Percentiles rank a stretch among this genome's conserved stretches.
Conservation (phyloP, 2,888 invertebrate species). For the Mythimna pallens region DNA sequence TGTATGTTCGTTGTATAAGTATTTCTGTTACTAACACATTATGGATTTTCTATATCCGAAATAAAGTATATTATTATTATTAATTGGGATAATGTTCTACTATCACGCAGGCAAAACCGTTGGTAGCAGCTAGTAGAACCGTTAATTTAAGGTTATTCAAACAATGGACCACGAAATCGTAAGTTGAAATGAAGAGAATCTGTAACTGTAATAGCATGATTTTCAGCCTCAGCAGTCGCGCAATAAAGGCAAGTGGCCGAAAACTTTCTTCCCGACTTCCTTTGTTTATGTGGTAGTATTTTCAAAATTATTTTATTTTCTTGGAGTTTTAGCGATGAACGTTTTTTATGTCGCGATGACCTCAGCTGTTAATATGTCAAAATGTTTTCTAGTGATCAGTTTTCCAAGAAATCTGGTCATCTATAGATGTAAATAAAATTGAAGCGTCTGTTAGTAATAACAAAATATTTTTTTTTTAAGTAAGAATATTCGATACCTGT, state of each 20-base stretch:
- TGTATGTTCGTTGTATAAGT: too few species aligned
- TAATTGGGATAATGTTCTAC: too few species aligned
- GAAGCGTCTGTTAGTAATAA: neutral
- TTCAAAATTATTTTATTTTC: neutral
- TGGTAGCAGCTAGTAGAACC: too few species aligned
- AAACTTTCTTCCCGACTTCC: neutral
- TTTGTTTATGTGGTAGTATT: neutral
- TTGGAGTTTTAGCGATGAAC: neutral
- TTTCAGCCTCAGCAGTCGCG: neutral
- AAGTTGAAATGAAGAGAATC: neutral
- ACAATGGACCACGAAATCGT: neutral
- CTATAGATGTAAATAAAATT: too few species aligned
- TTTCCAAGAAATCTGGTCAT: neutral
- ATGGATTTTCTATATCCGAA: too few species aligned
- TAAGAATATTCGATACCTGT: too few species aligned
- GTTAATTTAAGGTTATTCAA: neutral
- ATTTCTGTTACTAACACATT: too few species aligned
- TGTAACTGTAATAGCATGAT: neutral
- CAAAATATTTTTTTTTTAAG: too few species aligned
- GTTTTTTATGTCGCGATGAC: slow-evolving; percentile 15
- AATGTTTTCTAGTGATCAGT: slow-evolving; percentile 8
- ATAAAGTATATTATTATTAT: too few species aligned
- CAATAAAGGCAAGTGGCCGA: neutral
- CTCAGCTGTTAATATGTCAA: slow-evolving; percentile 28
- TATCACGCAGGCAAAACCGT: too few species aligned